Evolutionary conservation across 2,888 invertebrate species (phyloP).

Genomic region (Sipunculus nudus): DNA sequence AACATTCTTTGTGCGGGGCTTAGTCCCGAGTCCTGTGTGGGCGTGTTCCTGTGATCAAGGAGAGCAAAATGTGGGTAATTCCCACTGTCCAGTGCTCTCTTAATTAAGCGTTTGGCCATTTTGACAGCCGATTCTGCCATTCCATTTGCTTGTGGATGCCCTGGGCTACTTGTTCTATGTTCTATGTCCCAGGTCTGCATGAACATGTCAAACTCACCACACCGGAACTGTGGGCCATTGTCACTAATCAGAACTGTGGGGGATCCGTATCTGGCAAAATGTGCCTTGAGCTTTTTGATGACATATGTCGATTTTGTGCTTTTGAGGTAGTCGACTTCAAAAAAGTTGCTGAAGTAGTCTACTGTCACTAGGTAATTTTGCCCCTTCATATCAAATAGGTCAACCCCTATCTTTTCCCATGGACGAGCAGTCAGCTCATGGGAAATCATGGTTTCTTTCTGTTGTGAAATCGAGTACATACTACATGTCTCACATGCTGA

Average conservation of each 20-base stretch:
- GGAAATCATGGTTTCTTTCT: slow-evolving; percentile 18
- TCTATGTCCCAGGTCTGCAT: neutral
- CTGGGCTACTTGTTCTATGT: slow-evolving; percentile 2
- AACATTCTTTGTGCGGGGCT: too few relatives aligned
- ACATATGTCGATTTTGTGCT: slow-evolving; percentile 25
- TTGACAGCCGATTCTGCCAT: neutral
- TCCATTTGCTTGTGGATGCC: neutral
- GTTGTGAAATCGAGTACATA: too few relatives aligned
- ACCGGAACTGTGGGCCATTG: slow-evolving; percentile 1
- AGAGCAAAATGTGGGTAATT: too few relatives aligned
- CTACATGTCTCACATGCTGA: too few relatives aligned
- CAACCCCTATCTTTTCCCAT: slow-evolving; percentile 37
- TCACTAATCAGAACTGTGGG: slow-evolving; percentile 4
- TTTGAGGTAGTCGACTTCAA: slow-evolving; percentile 32
- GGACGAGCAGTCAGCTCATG: slow-evolving; percentile 36
- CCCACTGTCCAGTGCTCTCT: too few relatives aligned
- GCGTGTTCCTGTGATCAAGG: too few relatives aligned
- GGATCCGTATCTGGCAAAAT: slow-evolving; percentile 10
- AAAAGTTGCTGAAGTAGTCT: slow-evolving; percentile 37
- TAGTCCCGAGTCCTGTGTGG: too few relatives aligned
- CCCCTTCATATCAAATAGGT: slow-evolving; percentile 34
- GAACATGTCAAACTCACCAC: neutral
- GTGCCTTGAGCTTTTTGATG: slow-evolving; percentile 15
- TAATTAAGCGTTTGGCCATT: too few relatives aligned
- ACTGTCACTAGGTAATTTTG: slow-evolving; percentile 37